Percentiles rank a stretch among this genome's conserved stretches.
phyloP scores from a whole-genome alignment of 2,797 vertebrate species.

The Enteromius mattozi region DNA sequence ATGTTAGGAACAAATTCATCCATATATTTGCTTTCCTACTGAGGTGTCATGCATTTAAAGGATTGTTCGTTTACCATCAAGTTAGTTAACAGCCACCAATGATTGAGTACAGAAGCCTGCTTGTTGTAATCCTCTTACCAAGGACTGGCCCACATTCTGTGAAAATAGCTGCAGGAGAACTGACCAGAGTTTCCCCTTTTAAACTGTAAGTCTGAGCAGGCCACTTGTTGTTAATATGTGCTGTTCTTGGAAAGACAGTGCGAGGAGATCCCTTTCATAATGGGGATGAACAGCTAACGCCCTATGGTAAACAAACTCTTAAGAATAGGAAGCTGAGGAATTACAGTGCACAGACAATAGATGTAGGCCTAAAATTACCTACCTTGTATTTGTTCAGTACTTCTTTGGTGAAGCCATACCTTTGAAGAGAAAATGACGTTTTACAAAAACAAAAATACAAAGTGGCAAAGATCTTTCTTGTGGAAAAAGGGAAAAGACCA shows the following conservation, averaged over 20 bases:
- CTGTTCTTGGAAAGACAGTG: constrained; percentile 30
- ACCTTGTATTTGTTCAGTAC: constrained; percentile 95
- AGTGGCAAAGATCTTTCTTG: neutral
- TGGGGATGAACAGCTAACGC: constrained; percentile 30
- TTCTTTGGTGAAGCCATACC: constrained; percentile 95
- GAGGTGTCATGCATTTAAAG: neutral
- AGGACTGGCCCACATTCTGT: constrained; percentile 44
- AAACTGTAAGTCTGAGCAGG: constrained; percentile 26
- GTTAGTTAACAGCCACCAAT: constrained; percentile 2
- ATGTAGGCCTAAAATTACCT: constrained; percentile 40
- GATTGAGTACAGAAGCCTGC: constrained; percentile 19
- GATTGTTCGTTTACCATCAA: neutral
- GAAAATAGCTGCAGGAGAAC: neutral
- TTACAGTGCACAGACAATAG: neutral
- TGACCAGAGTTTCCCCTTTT: constrained; percentile 26
- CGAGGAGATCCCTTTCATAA: constrained; percentile 38
- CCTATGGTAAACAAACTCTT: constrained; percentile 36
- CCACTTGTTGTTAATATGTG: constrained; percentile 36
- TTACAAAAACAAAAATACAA: neutral
- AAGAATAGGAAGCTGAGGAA: neutral
- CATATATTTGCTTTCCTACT: neutral
- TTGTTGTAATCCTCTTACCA: constrained; percentile 65
- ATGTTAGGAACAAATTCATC: neutral
- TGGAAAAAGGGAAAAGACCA: neutral
- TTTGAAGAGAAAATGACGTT: constrained; percentile 67